phyloP scores from a whole-genome alignment of 2,113 vertebrate genomes.

The Equus przewalskii region DNA sequence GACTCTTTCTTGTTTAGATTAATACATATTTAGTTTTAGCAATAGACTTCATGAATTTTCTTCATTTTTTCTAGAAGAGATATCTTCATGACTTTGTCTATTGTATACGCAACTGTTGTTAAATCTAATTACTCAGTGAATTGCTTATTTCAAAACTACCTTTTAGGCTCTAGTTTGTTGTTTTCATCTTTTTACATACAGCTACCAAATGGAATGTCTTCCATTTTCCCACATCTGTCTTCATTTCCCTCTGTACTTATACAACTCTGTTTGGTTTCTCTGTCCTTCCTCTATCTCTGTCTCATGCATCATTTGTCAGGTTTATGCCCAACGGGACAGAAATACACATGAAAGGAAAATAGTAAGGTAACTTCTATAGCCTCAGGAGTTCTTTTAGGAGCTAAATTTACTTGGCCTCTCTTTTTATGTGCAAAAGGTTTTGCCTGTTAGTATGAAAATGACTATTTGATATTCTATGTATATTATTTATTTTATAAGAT shows the following conservation, averaged over 20 bases:
- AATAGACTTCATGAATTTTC: conserved; percentile 39
- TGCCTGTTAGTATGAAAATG: neutral
- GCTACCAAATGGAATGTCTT: neutral
- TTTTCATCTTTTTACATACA: neutral
- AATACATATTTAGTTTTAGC: conserved; percentile 14
- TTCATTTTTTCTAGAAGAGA: conserved; percentile 15
- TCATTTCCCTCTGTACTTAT: neutral
- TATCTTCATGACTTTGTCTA: neutral
- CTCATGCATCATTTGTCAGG: neutral
- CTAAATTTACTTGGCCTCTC: neutral
- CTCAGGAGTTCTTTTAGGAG: neutral
- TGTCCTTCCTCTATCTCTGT: neutral
- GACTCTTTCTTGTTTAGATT: neutral
- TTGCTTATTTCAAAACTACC: neutral
- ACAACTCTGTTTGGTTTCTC: conserved; percentile 39
- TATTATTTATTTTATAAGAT: neutral
- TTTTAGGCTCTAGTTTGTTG: neutral
- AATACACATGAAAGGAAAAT: neutral
- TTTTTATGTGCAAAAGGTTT: neutral
- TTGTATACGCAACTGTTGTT: neutral
- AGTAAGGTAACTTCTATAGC: neutral
- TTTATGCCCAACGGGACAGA: neutral
- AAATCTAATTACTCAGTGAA: neutral
- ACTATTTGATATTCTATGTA: neutral
- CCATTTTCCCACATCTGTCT: neutral